Percentiles rank a stretch among this genome's conserved stretches.
Conservation (phyloP, 2,113 vertebrate genomes). For the Malurus elegans region DNA sequence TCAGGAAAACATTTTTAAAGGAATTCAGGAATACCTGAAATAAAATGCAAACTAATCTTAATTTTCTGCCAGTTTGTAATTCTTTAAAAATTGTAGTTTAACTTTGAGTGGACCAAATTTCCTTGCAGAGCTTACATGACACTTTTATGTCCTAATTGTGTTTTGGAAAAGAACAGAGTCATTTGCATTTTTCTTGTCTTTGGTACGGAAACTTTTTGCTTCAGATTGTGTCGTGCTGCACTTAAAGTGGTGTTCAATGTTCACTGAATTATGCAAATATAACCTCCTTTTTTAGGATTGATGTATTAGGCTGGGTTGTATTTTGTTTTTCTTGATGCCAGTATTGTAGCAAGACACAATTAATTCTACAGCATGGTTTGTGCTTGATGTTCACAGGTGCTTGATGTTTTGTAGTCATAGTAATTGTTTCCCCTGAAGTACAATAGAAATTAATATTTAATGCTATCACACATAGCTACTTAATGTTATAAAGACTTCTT, state of each 20-base stretch:
- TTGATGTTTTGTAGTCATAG: constrained; percentile 48
- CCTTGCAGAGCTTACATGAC: background rate
- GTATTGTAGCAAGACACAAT: constrained; percentile 7
- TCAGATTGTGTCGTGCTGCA: constrained; percentile 9
- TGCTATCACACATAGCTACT: constrained; percentile 48
- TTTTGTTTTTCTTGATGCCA: constrained; percentile 15
- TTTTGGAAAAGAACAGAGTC: background rate
- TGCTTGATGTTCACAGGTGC: constrained; percentile 41
- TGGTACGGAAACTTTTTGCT: constrained; percentile 32
- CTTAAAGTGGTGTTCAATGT: constrained; percentile 1
- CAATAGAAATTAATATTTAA: constrained; percentile 69
- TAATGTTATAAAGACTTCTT: constrained; percentile 58
- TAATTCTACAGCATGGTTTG: constrained; percentile 18
- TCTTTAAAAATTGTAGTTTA: background rate
- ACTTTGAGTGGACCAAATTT: background rate
- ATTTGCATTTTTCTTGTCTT: constrained; percentile 28
- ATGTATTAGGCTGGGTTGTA: background rate
- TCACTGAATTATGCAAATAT: constrained; percentile 63
- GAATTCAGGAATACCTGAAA: background rate
- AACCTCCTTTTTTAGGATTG: constrained; percentile 25
- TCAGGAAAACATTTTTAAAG: background rate
- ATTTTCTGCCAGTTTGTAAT: background rate
- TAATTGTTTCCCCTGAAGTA: constrained; percentile 65
- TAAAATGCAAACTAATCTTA: background rate
- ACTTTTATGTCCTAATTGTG: background rate